A percentile compares a stretch with the other conserved stretches of the same genome.
These are phyloP conservation scores for Philopedon plagiatum DNA, from an alignment of 2,888 invertebrate species.

Conservation along the genomic window DNA sequence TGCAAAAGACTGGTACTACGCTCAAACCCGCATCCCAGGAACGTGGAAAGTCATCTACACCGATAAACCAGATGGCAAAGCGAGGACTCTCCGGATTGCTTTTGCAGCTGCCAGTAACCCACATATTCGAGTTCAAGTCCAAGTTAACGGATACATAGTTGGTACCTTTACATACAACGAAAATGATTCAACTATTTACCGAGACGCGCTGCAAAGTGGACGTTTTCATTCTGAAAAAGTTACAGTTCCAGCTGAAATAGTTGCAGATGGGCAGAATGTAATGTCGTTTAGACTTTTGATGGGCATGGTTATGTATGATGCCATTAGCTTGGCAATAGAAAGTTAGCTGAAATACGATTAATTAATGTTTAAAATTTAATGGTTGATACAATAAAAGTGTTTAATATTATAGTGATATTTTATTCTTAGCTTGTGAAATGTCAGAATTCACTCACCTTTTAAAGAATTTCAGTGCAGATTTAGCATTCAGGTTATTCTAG, in stretches of 20 bases:
- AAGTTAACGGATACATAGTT: slow-evolving; percentile 10
- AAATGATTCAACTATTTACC: slow-evolving; percentile 34
- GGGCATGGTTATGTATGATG: slow-evolving; percentile 42
- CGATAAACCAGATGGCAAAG: slow-evolving; percentile 9
- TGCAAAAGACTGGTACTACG: slow-evolving; percentile 35
- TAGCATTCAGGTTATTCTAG: no score
- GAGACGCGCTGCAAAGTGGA: slow-evolving; percentile 38
- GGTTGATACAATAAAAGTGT: no score
- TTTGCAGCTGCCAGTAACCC: slow-evolving; percentile 37
- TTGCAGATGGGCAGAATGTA: slow-evolving; percentile 21
- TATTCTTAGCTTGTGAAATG: no score
- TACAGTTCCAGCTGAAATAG: slow-evolving; percentile 5
- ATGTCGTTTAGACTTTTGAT: slow-evolving; percentile 25
- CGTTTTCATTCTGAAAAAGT: slow-evolving; percentile 30
- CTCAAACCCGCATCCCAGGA: slow-evolving; percentile 32
- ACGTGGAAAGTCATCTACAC: slow-evolving; percentile 17
- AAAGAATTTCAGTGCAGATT: no score
- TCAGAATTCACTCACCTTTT: no score
- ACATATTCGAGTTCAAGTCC: slow-evolving; percentile 4
- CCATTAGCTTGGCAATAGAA: slow-evolving; percentile 25
- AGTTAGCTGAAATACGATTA: background rate
- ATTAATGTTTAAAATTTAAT: no score
- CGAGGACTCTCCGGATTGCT: slow-evolving; percentile 23
- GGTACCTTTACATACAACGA: slow-evolving; percentile 27
- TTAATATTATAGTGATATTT: no score